Percentiles rank a stretch among this genome's conserved stretches.
phyloP scores from a whole-genome alignment of 1,140 invertebrate genomes.

The Antheraea mylitta region DNA sequence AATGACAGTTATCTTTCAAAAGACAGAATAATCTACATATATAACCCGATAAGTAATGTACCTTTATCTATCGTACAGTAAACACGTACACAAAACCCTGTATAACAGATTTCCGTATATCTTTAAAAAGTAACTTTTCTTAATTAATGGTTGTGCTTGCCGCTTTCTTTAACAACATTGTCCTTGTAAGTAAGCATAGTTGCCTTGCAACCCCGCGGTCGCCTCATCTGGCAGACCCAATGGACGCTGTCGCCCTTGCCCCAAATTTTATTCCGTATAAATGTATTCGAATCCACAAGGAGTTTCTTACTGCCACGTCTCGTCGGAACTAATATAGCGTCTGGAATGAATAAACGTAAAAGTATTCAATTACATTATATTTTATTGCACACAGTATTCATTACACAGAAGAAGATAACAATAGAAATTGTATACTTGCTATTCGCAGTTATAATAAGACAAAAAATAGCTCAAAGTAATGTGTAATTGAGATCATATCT shows the following conservation, averaged over 20 bases:
- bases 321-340: slow-evolving; percentile 16
- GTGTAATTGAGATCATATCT: no score
- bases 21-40: background rate
- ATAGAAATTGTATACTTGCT: no score
- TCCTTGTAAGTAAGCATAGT: slow-evolving; percentile 24
- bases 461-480: no score
- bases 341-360: slow-evolving; percentile 3
- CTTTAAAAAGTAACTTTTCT: background rate
- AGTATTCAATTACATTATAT: no score
- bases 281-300: slow-evolving; percentile 14
- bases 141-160: slow-evolving; percentile 29
- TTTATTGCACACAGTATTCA: slow-evolving; percentile 7
- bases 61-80: background rate
- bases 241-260: slow-evolving; percentile 10
- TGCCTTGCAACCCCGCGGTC: slow-evolving; percentile 20
- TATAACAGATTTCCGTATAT: background rate
- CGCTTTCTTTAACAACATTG: slow-evolving; percentile 21
- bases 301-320: slow-evolving; percentile 19
- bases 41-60: background rate
- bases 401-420: background rate
- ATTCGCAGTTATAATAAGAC: no score
- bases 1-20: background rate
- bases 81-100: background rate
- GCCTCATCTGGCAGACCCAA: slow-evolving; percentile 29
- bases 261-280: slow-evolving; percentile 18